phyloP scores from a whole-genome alignment of 1,140 invertebrate genomes.

The Anthonomus grandis region DNA sequence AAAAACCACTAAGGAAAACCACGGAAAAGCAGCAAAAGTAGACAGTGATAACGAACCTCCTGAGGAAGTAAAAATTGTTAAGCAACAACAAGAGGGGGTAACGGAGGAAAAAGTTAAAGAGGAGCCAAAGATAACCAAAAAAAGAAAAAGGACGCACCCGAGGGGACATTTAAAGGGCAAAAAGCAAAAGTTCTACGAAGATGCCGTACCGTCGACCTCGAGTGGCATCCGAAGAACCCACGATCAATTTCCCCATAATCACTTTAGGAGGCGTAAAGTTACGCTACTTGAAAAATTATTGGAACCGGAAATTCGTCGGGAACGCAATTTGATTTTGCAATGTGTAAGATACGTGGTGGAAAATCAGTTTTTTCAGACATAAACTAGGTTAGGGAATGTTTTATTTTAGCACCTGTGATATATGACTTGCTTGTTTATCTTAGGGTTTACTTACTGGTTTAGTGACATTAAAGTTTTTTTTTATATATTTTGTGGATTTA shows the following conservation, averaged over 20 bases:
- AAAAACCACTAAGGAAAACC: conserved; percentile 18
- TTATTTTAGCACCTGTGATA: too few relatives aligned
- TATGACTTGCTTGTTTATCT: too few relatives aligned
- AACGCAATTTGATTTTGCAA: conserved; percentile 71
- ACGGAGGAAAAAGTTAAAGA: neutral
- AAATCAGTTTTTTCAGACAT: conserved; percentile 66
- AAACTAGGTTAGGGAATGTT: too few relatives aligned
- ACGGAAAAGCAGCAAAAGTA: conserved; percentile 1
- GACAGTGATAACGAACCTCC: conserved; percentile 45
- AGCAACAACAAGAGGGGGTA: conserved; percentile 24
- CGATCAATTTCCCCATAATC: conserved; percentile 25
- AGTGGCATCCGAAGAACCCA: neutral
- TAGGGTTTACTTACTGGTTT: too few relatives aligned
- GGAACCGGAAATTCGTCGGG: conserved; percentile 61
- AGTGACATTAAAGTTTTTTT: too few relatives aligned
- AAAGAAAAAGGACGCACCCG: conserved; percentile 23
- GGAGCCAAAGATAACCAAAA: neutral
- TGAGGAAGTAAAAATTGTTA: conserved; percentile 48
- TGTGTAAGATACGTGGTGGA: conserved; percentile 69
- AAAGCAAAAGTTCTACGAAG: conserved; percentile 4
- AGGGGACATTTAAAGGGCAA: conserved; percentile 19
- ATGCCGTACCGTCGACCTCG: neutral
- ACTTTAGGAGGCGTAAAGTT: conserved; percentile 33
- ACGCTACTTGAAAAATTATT: conserved; percentile 59
- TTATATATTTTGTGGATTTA: too few relatives aligned